phyloP scores from a whole-genome alignment of 2,113 vertebrate genomes.

The Morphnarchus princeps region DNA sequence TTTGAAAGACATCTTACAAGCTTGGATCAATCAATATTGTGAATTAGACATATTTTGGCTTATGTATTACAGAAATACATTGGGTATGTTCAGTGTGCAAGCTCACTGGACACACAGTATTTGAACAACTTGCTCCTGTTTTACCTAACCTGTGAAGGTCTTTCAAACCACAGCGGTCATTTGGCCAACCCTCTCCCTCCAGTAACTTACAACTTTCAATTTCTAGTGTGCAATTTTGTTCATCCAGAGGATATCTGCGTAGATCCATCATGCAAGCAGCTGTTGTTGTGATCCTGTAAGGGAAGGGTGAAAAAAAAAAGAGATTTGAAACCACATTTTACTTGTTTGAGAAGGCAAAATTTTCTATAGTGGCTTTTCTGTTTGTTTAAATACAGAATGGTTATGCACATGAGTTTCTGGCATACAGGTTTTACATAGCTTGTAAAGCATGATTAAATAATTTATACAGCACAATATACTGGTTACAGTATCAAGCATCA shows the following conservation, averaged over 20 bases:
- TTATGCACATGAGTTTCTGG: background rate
- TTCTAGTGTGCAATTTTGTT: constrained; percentile 93
- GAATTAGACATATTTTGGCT: background rate
- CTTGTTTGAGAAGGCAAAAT: background rate
- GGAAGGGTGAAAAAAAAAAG: background rate
- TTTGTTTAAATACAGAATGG: background rate
- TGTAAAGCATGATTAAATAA: background rate
- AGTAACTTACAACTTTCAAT: constrained; percentile 92
- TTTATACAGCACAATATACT: background rate
- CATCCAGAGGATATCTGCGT: constrained; percentile 89
- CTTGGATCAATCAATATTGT: background rate
- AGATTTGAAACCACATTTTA: background rate
- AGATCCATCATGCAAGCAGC: constrained; percentile 98
- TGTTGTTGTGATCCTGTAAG: constrained; percentile 88
- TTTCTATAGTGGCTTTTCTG: background rate
- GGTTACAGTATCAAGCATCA: background rate
- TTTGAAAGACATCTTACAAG: background rate
- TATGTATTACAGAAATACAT: background rate
- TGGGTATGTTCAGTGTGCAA: background rate
- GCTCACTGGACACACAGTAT: background rate
- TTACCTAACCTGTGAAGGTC: background rate
- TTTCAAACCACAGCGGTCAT: background rate
- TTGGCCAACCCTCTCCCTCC: constrained; percentile 22
- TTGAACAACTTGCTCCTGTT: background rate
- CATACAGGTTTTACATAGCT: background rate